phyloP scores from a whole-genome alignment of 1,140 invertebrate genomes.

The Penaeus chinensis region DNA sequence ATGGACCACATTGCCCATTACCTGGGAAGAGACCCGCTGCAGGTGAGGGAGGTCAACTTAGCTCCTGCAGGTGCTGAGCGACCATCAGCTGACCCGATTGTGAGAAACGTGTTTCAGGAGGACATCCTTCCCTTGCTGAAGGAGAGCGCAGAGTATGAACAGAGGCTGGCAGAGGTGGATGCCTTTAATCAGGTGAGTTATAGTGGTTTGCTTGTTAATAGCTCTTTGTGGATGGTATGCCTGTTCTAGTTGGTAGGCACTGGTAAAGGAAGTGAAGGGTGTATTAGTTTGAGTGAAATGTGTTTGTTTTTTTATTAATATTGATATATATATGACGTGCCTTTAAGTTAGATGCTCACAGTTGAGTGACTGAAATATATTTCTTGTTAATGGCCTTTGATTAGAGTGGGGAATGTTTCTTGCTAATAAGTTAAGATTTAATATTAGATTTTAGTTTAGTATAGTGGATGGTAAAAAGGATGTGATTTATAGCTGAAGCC shows the following conservation, averaged over 20 bases:
- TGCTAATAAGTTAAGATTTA: too few species aligned
- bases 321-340: background rate
- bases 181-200: conserved; percentile 54
- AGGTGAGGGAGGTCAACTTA: conserved; percentile 68
- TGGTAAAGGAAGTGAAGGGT: too few species aligned
- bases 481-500: too few species aligned
- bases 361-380: background rate
- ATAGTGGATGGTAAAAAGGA: too few species aligned
- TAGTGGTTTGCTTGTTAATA: too few species aligned
- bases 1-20: conserved; percentile 84
- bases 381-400: too few species aligned
- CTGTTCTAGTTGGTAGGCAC: too few species aligned
- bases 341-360: too few species aligned
- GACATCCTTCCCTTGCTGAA: conserved; percentile 49
- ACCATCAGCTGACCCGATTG: background rate
- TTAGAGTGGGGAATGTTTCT: too few species aligned
- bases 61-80: conserved; percentile 42
- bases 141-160: conserved; percentile 20
- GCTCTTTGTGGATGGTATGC: too few species aligned
- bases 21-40: conserved; percentile 76
- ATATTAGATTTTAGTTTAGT: too few species aligned
- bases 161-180: conserved; percentile 33
- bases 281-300: background rate
- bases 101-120: conserved; percentile 22
- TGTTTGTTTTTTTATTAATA: background rate